These are phyloP conservation scores for Penaeus chinensis DNA, from an alignment of 1,140 invertebrate species.

Conservation along the genomic window DNA sequence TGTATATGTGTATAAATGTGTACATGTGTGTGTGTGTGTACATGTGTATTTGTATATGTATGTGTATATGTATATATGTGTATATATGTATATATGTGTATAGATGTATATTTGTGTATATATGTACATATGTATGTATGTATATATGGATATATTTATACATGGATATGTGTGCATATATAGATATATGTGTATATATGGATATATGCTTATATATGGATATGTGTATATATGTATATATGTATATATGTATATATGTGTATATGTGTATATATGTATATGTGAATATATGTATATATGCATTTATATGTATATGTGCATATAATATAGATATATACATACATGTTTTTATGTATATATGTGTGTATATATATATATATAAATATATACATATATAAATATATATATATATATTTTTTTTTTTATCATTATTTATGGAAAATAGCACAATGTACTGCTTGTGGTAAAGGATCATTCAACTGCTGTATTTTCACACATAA, in stretches of 20 bases:
- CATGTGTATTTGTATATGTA: not conserved
- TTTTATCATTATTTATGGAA: too few species aligned
- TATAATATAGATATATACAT: not conserved
- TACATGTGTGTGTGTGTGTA: not conserved
- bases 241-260: too few species aligned
- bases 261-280: too few species aligned
- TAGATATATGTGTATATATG: not conserved
- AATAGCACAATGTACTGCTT: too few species aligned
- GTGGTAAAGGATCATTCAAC: too few species aligned
- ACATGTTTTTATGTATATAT: not conserved
- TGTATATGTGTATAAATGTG: not conserved
- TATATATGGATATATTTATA: conserved; percentile 1
- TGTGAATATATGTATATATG: too few species aligned
- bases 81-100: not conserved
- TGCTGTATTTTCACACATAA: too few species aligned
- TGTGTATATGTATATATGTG: not conserved
- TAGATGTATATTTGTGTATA: not conserved
- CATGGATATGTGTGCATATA: not conserved
- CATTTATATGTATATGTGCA: too few species aligned
- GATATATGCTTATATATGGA: too few species aligned
- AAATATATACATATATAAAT: too few species aligned
- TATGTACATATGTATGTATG: conserved; percentile 2
- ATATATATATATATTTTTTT: too few species aligned
- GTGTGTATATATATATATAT: too few species aligned
- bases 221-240: not conserved